Base-by-base conservation (phyloP, 1,140 invertebrate genomes). In the Drosophila subobscura region DNA sequence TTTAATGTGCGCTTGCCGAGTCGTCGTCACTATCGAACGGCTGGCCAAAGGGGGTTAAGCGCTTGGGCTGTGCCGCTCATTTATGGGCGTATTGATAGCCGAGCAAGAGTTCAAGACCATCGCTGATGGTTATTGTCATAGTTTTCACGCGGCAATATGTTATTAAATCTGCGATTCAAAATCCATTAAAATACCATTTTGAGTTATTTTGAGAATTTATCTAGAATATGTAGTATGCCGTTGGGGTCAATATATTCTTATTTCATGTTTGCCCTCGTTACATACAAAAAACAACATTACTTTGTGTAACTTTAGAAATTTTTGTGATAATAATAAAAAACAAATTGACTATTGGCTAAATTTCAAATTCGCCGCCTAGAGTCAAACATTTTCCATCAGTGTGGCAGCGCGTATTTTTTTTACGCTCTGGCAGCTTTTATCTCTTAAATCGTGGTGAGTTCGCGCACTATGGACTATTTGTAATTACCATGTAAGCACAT, bases 41-140 rank as follows among this genome's bases (percentile, higher is more conserved):
- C 8, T n/a, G 50, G 41, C 4, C 40, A 46, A 56, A 55, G 63
- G 71, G 70, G 71, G 71, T 64, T 73, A 73, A 73, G 59, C 71
- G 71, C 41, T 52, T 51, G 27, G 53, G 49, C 25, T 52, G 68
- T 56, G 53, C 7, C 33, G 10, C 10, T 12, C 80, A 68, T 49
- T 76, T 63, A 57, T 59, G 79, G 66, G 74, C 72, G 61, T 67
- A 25, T 65, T 74, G 60, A 56, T 72, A 70, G 45, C 66, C 66
- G 33, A 63, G 57, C 46, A 47, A 60, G 20, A 80, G 79, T 72
- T 84, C 79, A 84, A 84, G 80, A 80, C 51, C 79, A 68, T 51
- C 49, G 47, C n/a, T 64, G 41, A 64, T 85, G 80, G 79, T 76
- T 84, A 79, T 85, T 85, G 79, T 84, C 79, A 83, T 47, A 84